Conservation (phyloP, 2,113 vertebrate genomes). For the Mola mola region DNA sequence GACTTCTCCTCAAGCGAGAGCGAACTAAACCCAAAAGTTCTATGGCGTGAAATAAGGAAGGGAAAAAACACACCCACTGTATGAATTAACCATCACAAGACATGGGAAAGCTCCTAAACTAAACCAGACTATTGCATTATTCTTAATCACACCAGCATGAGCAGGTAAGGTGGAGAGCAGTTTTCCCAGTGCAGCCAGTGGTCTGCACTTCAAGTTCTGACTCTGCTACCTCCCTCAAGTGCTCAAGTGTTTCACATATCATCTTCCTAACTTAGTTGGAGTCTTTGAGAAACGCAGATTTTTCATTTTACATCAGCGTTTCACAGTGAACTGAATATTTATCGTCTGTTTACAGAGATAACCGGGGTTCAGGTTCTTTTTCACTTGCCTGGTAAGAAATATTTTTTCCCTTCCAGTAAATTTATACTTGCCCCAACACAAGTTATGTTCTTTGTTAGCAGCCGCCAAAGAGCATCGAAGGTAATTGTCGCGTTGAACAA, state of each 20-base stretch:
- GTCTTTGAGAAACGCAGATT: constrained; percentile 49
- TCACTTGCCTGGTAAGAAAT: background rate
- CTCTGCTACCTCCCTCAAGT: constrained; percentile 21
- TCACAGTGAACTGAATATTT: constrained; percentile 7
- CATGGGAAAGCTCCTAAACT: constrained; percentile 31
- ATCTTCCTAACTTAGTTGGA: constrained; percentile 25
- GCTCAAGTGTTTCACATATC: constrained; percentile 25
- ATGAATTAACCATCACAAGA: constrained; percentile 53
- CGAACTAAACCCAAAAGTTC: constrained; percentile 25
- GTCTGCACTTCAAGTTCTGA: constrained; percentile 17
- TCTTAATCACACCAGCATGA: constrained; percentile 52
- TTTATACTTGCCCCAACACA: too few relatives aligned
- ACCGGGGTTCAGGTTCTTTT: background rate
- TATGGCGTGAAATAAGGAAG: constrained; percentile 5
- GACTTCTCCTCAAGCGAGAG: constrained; percentile 43
- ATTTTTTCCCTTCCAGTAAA: too few relatives aligned
- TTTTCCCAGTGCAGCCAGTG: constrained; percentile 41
- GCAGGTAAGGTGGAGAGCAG: constrained; percentile 11
- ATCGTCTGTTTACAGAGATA: constrained; percentile 33
- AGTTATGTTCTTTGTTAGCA: too few relatives aligned
- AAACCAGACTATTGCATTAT: constrained; percentile 29
- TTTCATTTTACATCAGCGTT: constrained; percentile 33
- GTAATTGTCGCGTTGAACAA: too few relatives aligned
- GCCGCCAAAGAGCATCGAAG: too few relatives aligned
- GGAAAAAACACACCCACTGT: constrained; percentile 10